Evolutionary conservation across 1,140 invertebrate genomes (phyloP), one percentile per base, ranked within the genome.

Genomic region (Apis dorsata): DNA sequence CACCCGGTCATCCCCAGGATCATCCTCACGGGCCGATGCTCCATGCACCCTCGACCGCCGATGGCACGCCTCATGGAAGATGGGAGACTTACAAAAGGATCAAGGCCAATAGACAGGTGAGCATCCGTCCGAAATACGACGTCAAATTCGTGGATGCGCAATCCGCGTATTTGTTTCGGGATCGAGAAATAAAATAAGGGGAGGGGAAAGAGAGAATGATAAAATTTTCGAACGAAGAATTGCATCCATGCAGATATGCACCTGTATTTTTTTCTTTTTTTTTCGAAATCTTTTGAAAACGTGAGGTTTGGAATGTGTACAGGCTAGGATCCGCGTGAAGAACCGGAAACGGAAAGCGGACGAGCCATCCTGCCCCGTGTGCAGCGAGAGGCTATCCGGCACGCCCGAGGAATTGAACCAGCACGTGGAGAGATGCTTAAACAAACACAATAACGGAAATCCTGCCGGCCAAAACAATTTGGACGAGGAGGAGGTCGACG

Each of bases 81-180:
- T 97, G 97, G 96, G 97, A 97, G 95, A 97, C 97, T 34, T 98
- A 97, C 92, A 96, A 97, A 91, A 94, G 97, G 87, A 97, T 98
- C 84, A 96, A 97, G 89, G 96, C 96, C 66, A 98, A 98, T 91
- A 94, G 97, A 88, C 97, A 97, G 89, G 96, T 96, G 84, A 93
- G 2, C 19, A 34, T 34, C 34, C 34, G 34, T 34, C 34, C 2
- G 34, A 34, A 34, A 34, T 34, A 34, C 34, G 2, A 34, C 7
- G 2, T 44, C 34, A 4, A 34, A 34, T 34, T 34, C 34, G 34
- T 2, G 34, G 34, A 44, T 44, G 4, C 34, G 3, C 34, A 44
- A 7, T 44, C 24, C 24, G 34, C 34, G 3, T 28, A 28, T 34
- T 34, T 34, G 34, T 34, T 34, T 44, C 34, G 34, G 5, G 34